A percentile compares a stretch with the other conserved stretches of the same genome.
phyloP scores from a whole-genome alignment of 2,888 invertebrate genomes.

The Nephrotoma flavescens region DNA sequence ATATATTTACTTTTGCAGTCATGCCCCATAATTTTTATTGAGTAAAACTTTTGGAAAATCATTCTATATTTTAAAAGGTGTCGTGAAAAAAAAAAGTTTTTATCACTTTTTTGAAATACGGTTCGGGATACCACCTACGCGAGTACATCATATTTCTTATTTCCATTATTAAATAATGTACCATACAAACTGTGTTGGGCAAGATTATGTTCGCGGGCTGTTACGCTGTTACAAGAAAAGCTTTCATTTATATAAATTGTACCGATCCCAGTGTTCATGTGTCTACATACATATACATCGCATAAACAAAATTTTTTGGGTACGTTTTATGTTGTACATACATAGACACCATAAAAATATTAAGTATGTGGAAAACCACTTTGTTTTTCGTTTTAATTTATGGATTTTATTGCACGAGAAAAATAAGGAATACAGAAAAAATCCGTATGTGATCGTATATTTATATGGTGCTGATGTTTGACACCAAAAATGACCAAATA shows the following conservation, averaged over 20 bases:
- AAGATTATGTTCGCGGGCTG: background rate
- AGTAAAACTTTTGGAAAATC: background rate
- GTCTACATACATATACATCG: too few relatives aligned
- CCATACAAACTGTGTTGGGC: background rate
- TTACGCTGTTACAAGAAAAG: background rate
- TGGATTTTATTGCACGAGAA: background rate
- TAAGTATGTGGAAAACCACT: background rate
- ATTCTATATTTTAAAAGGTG: background rate
- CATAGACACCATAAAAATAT: background rate
- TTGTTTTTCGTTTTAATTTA: background rate
- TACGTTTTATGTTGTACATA: background rate
- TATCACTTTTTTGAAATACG: background rate
- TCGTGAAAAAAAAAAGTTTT: background rate
- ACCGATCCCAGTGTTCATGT: background rate
- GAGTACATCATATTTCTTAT: background rate
- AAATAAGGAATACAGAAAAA: background rate
- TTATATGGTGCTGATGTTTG: background rate
- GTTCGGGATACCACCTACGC: too few relatives aligned
- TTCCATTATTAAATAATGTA: background rate
- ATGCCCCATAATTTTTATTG: background rate
- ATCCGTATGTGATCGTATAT: background rate
- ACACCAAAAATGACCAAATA: background rate
- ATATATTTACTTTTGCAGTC: too few relatives aligned
- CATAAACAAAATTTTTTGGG: background rate
- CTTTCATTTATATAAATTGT: background rate